These are phyloP conservation scores for Eufriesea mexicana DNA, from an alignment of 1,140 invertebrate species.

Conservation along the genomic window DNA sequence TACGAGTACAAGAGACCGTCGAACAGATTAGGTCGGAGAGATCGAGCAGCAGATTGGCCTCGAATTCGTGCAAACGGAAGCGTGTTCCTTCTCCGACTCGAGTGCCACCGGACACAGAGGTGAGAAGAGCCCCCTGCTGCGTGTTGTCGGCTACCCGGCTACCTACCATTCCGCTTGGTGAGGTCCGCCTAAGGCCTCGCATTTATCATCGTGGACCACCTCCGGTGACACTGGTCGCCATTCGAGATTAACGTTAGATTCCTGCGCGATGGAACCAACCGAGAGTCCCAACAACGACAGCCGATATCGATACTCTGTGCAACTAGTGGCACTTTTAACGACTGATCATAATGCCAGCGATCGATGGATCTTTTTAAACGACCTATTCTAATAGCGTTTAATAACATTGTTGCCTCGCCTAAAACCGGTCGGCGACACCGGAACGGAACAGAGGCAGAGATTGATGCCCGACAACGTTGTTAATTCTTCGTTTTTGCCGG, in stretches of 20 bases:
- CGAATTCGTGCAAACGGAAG: slow-evolving; percentile 17
- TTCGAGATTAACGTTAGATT: slow-evolving; percentile 65
- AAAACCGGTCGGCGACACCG: slow-evolving; percentile 52
- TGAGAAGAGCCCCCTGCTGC: slow-evolving; percentile 69
- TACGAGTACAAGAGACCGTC: background rate
- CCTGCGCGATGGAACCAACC: background rate
- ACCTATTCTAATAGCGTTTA: slow-evolving; percentile 36
- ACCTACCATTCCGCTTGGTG: slow-evolving; percentile 55
- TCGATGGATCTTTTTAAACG: background rate
- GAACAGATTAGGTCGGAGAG: background rate
- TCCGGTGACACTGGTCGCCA: slow-evolving; percentile 70
- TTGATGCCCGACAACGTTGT: slow-evolving; percentile 65
- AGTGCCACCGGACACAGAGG: slow-evolving; percentile 46
- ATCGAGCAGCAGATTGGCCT: background rate
- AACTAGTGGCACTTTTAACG: background rate
- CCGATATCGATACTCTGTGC: no score
- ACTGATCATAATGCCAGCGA: background rate
- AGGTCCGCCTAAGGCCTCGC: slow-evolving; percentile 63
- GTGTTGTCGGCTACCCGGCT: slow-evolving; percentile 69
- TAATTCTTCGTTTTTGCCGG: slow-evolving; percentile 54
- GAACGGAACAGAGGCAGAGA: slow-evolving; percentile 35
- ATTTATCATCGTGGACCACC: slow-evolving; percentile 77
- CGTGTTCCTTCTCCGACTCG: slow-evolving; percentile 35
- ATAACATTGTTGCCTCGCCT: slow-evolving; percentile 47
- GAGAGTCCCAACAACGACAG: no score